Conservation (phyloP, 2,888 invertebrate genomes). For the Spatulosminthurus flaviceps region DNA sequence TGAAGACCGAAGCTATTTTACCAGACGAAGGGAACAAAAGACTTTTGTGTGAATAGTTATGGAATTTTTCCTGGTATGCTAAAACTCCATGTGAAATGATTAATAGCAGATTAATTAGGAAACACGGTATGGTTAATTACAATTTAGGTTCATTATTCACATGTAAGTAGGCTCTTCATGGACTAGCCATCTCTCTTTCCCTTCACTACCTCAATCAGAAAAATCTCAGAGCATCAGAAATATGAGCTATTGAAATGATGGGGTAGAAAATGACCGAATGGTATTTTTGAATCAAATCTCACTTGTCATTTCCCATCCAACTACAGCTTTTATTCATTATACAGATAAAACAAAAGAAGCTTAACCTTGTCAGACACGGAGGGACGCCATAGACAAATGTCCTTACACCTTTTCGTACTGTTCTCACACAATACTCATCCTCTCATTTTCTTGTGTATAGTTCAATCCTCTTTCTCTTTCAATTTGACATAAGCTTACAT, state of each 20-base stretch:
- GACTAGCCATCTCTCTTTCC: neutral
- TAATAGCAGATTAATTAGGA: slow-evolving; percentile 28
- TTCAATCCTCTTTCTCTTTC: neutral
- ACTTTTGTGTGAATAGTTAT: slow-evolving; percentile 1
- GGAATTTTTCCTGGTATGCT: slow-evolving; percentile 15
- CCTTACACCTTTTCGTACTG: neutral
- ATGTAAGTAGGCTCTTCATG: neutral
- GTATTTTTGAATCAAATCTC: slow-evolving; percentile 27
- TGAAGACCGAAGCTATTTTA: neutral
- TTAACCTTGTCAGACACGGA: slow-evolving; percentile 37
- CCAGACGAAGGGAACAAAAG: neutral
- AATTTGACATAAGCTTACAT: no score
- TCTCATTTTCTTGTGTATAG: slow-evolving; percentile 30
- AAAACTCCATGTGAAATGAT: slow-evolving; percentile 3
- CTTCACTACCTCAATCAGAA: neutral
- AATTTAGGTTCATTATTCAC: slow-evolving; percentile 8
- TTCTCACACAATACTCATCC: neutral
- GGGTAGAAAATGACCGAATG: neutral
- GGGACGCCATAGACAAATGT: slow-evolving; percentile 14
- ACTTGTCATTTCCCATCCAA: slow-evolving; percentile 39
- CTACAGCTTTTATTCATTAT: no score
- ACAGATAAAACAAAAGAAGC: slow-evolving; percentile 23
- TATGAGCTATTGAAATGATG: neutral
- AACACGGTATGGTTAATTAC: slow-evolving; percentile 39
- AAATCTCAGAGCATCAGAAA: neutral